A percentile compares a stretch with the other conserved stretches of the same genome.
Evolutionary conservation across 37 sponge, comb jelly and placozoan genomes (phyloP).

Genomic region (Halichondria panicea): DNA sequence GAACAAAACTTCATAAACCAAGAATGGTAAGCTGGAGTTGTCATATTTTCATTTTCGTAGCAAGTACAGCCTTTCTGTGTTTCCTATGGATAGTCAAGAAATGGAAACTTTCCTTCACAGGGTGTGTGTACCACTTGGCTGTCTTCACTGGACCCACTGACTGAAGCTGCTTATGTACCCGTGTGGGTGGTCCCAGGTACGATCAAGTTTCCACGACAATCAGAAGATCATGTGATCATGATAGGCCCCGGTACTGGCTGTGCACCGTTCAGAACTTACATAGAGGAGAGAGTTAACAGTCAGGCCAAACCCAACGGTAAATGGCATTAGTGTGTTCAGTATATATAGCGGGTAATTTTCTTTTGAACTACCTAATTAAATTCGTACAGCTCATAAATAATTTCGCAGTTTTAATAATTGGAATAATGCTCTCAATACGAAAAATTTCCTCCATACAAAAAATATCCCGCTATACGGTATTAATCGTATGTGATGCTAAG

Average conservation of each 20-base stretch:
- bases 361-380: too few relatives aligned
- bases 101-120: constrained; percentile 26
- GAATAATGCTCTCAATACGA: too few relatives aligned
- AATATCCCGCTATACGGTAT: background rate
- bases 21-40: constrained; percentile 65
- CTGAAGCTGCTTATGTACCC: constrained; percentile 53
- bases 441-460: too few relatives aligned
- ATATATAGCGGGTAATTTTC: too few relatives aligned
- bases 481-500: background rate
- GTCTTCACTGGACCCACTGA: constrained; percentile 66
- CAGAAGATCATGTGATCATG: constrained; percentile 75
- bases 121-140: constrained; percentile 94
- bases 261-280: constrained; percentile 95
- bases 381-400: too few relatives aligned
- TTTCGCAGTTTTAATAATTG: too few relatives aligned
- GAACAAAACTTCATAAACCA: constrained; percentile 76
- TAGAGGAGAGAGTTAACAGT: constrained; percentile 75
- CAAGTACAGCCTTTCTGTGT: background rate
- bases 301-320: constrained; percentile 24
- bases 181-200: constrained; percentile 83
- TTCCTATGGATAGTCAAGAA: constrained; percentile 2
- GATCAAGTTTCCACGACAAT: constrained; percentile 47
- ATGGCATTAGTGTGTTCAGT: too few relatives aligned
- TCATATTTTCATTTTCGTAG: background rate
- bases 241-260: constrained; percentile 97